Conservation (phyloP, 2,888 invertebrate species). For the Brachynemurus nebulosus region DNA sequence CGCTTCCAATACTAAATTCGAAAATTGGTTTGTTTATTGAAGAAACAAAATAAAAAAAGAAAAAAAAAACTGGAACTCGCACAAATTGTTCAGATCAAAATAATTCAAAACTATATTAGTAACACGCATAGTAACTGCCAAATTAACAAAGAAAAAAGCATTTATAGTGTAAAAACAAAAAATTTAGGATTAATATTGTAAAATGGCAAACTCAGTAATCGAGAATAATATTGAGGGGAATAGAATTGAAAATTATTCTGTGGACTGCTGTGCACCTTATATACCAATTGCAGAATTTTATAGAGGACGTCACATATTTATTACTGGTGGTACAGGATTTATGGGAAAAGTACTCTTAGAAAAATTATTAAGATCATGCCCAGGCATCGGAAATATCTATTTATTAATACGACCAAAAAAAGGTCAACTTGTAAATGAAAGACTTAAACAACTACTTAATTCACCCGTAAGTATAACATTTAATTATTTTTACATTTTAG, state of each 20-base stretch:
- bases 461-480: slow-evolving; percentile 53
- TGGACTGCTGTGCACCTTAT: slow-evolving; percentile 6
- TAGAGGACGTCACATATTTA: slow-evolving; percentile 9
- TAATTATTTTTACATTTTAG: too few relatives aligned
- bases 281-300: slow-evolving; percentile 8
- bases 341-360: slow-evolving; percentile 40
- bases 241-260: too few relatives aligned
- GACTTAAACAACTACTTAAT: slow-evolving; percentile 44
- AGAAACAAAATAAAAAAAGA: too few relatives aligned
- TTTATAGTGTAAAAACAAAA: not conserved
- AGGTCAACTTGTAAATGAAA: slow-evolving; percentile 41
- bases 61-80: not conserved
- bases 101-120: not conserved
- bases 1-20: not conserved
- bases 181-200: not conserved
- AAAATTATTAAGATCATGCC: slow-evolving; percentile 57
- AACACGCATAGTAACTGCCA: slow-evolving; percentile 1
- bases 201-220: not conserved
- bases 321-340: slow-evolving; percentile 10
- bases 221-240: too few relatives aligned
- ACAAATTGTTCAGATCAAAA: not conserved
- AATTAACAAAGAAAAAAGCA: not conserved
- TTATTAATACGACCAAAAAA: slow-evolving; percentile 49
- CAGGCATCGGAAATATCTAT: slow-evolving; percentile 51
- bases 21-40: too few relatives aligned